These are phyloP conservation scores for Amphilophus citrinellus DNA, from an alignment of 2,113 vertebrate species.

Conservation along the genomic window DNA sequence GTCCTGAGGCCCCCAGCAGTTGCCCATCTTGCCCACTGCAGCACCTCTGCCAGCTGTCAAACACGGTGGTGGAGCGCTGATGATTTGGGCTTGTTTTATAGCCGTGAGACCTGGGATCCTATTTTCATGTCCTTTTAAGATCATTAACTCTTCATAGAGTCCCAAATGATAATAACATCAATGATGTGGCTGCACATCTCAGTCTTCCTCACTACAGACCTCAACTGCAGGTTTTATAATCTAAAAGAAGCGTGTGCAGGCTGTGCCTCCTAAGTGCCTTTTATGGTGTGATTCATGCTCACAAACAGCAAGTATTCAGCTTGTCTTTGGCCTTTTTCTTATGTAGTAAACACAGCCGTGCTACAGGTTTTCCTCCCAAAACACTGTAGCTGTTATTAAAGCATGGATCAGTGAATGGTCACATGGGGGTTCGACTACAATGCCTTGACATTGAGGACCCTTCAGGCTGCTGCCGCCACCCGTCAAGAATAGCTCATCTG, in stretches of 20 bases:
- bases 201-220: background rate
- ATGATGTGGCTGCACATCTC: background rate
- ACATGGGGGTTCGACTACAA: conserved; percentile 5
- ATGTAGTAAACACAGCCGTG: conserved; percentile 29
- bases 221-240: background rate
- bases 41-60: too few species aligned
- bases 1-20: too few species aligned
- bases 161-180: background rate
- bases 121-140: background rate
- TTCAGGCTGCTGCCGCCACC: conserved; percentile 38
- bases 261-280: conserved; percentile 80
- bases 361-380: background rate
- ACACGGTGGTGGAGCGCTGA: too few species aligned
- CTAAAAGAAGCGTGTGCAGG: background rate
- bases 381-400: conserved; percentile 6
- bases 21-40: too few species aligned
- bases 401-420: conserved; percentile 16
- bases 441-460: conserved; percentile 29
- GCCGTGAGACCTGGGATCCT: too few species aligned
- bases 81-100: too few species aligned
- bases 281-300: conserved; percentile 66
- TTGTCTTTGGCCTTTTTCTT: background rate
- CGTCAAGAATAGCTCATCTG: conserved; percentile 34
- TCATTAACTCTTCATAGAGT: background rate
- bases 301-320: background rate